Conservation (phyloP, 2,113 vertebrate species). For the Oncorhynchus gorbuscha region DNA sequence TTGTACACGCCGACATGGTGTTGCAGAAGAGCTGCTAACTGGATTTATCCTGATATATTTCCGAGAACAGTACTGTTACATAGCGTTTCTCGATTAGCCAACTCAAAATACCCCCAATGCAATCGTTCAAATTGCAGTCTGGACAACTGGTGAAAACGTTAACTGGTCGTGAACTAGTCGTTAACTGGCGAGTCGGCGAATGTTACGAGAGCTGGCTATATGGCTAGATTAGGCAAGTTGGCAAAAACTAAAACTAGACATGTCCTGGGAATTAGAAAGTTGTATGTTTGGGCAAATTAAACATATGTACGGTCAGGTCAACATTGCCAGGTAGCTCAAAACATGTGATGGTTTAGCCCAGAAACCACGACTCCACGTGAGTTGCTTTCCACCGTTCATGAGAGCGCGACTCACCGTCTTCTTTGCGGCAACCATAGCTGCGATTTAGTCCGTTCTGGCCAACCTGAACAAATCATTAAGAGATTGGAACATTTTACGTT, state of each 20-base stretch:
- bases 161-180: no score
- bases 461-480: constrained; percentile 52
- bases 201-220: neutral
- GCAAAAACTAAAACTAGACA: no score
- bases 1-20: no score
- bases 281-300: neutral
- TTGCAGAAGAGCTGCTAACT: no score
- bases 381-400: neutral
- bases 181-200: no score
- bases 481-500: constrained; percentile 14
- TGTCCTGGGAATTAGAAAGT: no score
- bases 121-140: no score
- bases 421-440: constrained; percentile 95
- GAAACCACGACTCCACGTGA: constrained; percentile 9
- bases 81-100: no score
- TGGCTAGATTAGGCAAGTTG: neutral
- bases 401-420: constrained; percentile 86
- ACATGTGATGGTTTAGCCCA: constrained; percentile 6
- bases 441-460: constrained; percentile 69
- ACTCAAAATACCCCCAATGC: no score
- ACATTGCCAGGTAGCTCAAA: neutral
- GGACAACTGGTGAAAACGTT: no score
- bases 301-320: neutral
- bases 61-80: no score
- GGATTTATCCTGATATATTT: no score